Evolutionary conservation across 2,888 invertebrate species (phyloP).

Genomic region (Monopis laevigella): DNA sequence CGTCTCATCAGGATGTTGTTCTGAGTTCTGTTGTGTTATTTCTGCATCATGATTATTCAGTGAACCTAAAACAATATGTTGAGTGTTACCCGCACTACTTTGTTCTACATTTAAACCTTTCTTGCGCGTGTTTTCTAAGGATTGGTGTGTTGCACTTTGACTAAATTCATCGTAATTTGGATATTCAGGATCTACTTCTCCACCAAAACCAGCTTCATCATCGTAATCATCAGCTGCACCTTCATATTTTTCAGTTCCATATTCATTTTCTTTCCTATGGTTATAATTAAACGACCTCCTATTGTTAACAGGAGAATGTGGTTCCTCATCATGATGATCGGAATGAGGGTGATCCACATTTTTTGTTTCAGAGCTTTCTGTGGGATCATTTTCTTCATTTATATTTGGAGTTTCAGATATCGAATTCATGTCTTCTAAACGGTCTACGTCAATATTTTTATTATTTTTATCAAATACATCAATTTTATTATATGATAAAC

Average conservation of each 20-base stretch:
- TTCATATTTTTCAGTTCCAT: constrained; percentile 45
- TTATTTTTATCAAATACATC: constrained; percentile 49
- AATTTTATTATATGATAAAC: constrained; percentile 49
- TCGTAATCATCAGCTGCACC: constrained; percentile 47
- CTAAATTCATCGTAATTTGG: constrained; percentile 70
- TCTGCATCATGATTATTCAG: constrained; percentile 67
- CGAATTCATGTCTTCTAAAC: constrained; percentile 4
- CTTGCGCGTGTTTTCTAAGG: constrained; percentile 34
- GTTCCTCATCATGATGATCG: constrained; percentile 41
- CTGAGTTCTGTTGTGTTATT: constrained; percentile 68
- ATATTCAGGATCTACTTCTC: constrained; percentile 61
- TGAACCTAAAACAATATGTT: constrained; percentile 70
- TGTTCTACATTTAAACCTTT: constrained; percentile 53
- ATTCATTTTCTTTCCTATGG: constrained; percentile 35
- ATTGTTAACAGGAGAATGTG: constrained; percentile 31
- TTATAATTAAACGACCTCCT: constrained; percentile 43
- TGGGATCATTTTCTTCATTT: constrained; percentile 24
- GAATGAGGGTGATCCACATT: constrained; percentile 37
- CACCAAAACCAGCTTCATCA: constrained; percentile 40
- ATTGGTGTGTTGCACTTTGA: constrained; percentile 42
- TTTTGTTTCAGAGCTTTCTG: constrained; percentile 30
- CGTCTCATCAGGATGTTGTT: constrained; percentile 56
- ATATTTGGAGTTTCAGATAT: constrained; percentile 11
- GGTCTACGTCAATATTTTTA: constrained; percentile 44
- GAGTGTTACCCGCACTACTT: constrained; percentile 65